Base-by-base conservation (phyloP, 2,113 vertebrate species). In the Myxocyprinus asiaticus region DNA sequence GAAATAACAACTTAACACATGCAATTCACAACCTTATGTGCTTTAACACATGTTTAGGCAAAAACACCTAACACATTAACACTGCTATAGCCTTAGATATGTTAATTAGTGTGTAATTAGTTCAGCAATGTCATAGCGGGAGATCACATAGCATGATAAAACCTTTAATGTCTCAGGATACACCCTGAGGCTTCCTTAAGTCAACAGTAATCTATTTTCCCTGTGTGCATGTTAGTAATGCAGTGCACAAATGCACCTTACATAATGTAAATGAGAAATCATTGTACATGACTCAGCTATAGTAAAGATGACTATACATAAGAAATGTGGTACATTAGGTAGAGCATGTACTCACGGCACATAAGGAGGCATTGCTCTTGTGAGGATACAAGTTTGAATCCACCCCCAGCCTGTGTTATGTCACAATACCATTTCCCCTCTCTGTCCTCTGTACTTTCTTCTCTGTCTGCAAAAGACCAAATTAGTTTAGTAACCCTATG, bases 11-110 rank as follows among this genome's bases (percentile, higher is more conserved):
- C n/a, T 58, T 4, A 59, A 45, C 55, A 47, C 55, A 59, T 59
- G n/a, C 69, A n/a, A n/a, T n/a, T n/a, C n/a, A 17, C 69, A 59
- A 59, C 53, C 69, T 72, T 7, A 71, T 71, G 69, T 45, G 43
- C 42, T 59, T 59, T 59, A 15, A 5, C 43, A 59, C 69, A 11
- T 7, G 9, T 45, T n/a, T 45, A 45, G 55, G 5, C 55, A 59
- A 59, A 33, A 47, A 72, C 42, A 59, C 1, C 42, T 7, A 15
- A 17, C 53, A 59, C 43, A 12, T 59, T 45, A 11, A 17, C 42
- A 72, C 55, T 3, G 53, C 51, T 6, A 58, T 58, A 71, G 0
- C 11, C 8, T 56, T 51, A 70, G 2, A 45, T 59, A 7, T 17
- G 55, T 59, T 59, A 6, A 71, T 44, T 44, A 44, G 53, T 15